A percentile compares a stretch with the other conserved stretches of the same genome.
Evolutionary conservation across 2,888 invertebrate genomes (phyloP).

Genomic region (Hanleya hanleyi): DNA sequence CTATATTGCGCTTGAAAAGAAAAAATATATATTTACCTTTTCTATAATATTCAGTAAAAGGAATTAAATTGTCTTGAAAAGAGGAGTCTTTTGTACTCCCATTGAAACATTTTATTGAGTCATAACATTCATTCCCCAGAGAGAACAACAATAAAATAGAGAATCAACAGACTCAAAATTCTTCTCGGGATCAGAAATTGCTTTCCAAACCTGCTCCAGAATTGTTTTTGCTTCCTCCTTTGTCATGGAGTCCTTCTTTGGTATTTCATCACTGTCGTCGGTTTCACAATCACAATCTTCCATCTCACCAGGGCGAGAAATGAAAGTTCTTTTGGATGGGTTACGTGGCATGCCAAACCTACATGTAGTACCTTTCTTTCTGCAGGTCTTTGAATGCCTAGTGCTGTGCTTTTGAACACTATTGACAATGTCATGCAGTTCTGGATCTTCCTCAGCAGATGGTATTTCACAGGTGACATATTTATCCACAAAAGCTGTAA

Average conservation of each 20-base stretch:
- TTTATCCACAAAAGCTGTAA: constrained; percentile 24
- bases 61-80: too few species aligned
- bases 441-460: neutral
- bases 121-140: too few species aligned
- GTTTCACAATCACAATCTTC: too few species aligned
- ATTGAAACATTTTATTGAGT: too few species aligned
- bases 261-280: too few species aligned
- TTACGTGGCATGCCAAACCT: neutral
- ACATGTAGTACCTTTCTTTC: neutral
- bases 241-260: too few species aligned
- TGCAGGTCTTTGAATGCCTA: neutral
- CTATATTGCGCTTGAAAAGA: too few species aligned
- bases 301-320: too few species aligned
- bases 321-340: constrained; percentile 8
- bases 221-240: constrained; percentile 12
- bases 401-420: constrained; percentile 4
- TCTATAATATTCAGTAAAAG: too few species aligned
- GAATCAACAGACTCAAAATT: constrained; percentile 3
- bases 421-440: neutral
- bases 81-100: too few species aligned
- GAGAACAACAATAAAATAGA: too few species aligned
- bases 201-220: constrained; percentile 17
- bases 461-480: constrained; percentile 33
- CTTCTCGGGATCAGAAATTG: neutral
- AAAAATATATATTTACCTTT: too few species aligned